These are phyloP conservation scores for Ara ararauna DNA, from an alignment of 2,797 vertebrate genomes.

Conservation along the genomic window DNA sequence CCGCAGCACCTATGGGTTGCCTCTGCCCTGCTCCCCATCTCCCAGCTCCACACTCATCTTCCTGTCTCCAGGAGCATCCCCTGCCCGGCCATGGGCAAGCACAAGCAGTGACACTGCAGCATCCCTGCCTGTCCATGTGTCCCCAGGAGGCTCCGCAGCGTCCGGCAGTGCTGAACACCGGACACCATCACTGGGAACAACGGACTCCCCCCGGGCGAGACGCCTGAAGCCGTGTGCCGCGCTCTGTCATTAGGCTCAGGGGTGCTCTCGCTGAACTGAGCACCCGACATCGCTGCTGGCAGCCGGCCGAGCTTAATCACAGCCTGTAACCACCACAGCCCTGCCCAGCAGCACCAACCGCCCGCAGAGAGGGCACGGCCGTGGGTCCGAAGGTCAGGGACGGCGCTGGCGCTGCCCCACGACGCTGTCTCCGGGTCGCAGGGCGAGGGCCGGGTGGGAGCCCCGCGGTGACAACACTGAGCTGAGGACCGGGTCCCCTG, in stretches of 20 bases:
- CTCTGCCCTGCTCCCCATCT: not conserved
- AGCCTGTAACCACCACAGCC: not conserved
- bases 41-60: not conserved
- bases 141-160: rapidly evolving
- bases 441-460: rapidly evolving
- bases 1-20: rapidly evolving
- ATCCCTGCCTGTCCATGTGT: not conserved
- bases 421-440: not conserved
- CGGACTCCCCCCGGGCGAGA: rapidly evolving
- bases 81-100: rapidly evolving
- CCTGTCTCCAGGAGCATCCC: not conserved
- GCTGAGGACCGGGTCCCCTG: not conserved
- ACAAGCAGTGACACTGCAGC: rapidly evolving
- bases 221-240: rapidly evolving
- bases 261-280: rapidly evolving
- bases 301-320: not conserved
- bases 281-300: not conserved
- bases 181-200: rapidly evolving
- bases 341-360: not conserved
- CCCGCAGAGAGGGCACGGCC: not conserved
- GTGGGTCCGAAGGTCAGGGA: not conserved
- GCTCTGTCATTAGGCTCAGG: not conserved
- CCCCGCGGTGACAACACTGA: rapidly evolving
- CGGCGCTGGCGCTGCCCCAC: not conserved
- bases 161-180: rapidly evolving